Conservation (phyloP, 2,888 invertebrate species). For the Leptinotarsa juncta region DNA sequence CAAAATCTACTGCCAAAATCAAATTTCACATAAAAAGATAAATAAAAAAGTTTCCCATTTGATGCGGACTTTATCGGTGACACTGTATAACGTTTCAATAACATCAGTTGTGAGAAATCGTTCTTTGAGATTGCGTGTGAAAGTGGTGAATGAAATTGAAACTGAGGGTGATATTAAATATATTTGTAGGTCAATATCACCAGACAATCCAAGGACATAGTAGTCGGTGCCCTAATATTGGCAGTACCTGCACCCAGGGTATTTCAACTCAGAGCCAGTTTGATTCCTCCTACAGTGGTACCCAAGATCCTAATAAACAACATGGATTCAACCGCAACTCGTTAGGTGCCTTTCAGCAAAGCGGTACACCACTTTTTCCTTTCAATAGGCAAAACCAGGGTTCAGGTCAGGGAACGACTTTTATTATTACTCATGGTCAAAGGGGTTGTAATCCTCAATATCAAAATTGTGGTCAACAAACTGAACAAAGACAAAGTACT, state of each 20-base stretch:
- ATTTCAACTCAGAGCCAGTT: background rate
- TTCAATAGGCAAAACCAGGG: background rate
- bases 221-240: background rate
- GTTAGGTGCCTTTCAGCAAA: background rate
- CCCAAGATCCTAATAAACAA: background rate
- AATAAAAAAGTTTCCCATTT: too few relatives aligned
- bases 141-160: too few relatives aligned
- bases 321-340: background rate
- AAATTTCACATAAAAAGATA: too few relatives aligned
- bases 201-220: background rate
- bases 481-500: constrained; percentile 9
- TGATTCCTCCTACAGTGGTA: background rate
- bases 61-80: too few relatives aligned
- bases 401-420: background rate
- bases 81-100: too few relatives aligned
- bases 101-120: too few relatives aligned
- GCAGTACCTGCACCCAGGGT: background rate
- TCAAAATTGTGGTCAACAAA: constrained; percentile 27
- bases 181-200: constrained; percentile 4
- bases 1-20: too few relatives aligned
- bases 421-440: background rate
- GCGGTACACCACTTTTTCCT: background rate
- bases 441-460: constrained; percentile 23
- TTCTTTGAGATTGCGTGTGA: too few relatives aligned
- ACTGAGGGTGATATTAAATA: background rate